phyloP scores from a whole-genome alignment of 2,113 vertebrate species.

The Urocitellus parryii region DNA sequence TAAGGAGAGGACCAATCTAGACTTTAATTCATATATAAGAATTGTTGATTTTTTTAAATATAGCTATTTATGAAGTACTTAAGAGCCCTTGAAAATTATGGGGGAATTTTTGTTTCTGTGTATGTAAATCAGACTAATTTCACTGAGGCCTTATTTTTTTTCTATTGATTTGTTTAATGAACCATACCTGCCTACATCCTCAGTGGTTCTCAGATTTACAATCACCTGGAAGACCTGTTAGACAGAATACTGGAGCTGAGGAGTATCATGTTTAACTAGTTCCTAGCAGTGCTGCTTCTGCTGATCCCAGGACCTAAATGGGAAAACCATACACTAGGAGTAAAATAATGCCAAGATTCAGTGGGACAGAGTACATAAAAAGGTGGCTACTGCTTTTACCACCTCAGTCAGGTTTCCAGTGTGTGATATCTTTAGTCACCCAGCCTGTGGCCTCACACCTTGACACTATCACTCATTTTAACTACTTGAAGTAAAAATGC shows the following conservation, averaged over 20 bases:
- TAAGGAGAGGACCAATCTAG: neutral
- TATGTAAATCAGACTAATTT: neutral
- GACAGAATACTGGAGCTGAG: neutral
- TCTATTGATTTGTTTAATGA: neutral
- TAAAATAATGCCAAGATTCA: neutral
- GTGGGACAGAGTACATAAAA: neutral
- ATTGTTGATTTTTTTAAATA: neutral
- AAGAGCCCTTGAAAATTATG: neutral
- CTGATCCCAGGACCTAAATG: too few relatives aligned
- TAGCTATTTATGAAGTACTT: constrained; percentile 9
- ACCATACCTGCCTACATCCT: neutral
- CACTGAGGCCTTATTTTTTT: neutral
- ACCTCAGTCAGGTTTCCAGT: neutral
- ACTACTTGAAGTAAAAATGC: constrained; percentile 21
- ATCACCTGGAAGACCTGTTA: neutral
- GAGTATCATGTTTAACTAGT: neutral
- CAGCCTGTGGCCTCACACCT: neutral
- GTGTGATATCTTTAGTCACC: neutral
- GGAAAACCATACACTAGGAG: neutral
- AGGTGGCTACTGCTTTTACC: neutral
- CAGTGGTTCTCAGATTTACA: neutral
- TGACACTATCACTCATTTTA: neutral
- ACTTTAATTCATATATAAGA: neutral
- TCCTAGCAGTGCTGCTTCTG: neutral
- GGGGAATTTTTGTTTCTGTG: neutral